A percentile compares a stretch with the other conserved stretches of the same genome.
These are phyloP conservation scores for Drosophila pseudotakahashii DNA, from an alignment of 2,888 invertebrate genomes.

Conservation along the genomic window DNA sequence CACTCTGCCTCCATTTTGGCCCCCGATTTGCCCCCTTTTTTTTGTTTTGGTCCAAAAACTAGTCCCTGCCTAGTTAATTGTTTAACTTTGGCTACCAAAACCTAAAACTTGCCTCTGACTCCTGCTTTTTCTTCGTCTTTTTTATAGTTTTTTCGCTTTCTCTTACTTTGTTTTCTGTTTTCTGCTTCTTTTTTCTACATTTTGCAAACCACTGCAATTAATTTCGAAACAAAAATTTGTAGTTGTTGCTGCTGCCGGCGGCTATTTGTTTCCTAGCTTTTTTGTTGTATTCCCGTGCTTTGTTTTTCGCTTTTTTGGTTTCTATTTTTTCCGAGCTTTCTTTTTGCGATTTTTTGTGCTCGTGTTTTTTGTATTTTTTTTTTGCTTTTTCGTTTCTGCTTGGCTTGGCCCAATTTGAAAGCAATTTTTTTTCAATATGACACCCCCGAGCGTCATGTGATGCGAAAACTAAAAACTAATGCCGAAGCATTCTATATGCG, in stretches of 20 bases:
- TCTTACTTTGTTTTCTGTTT: conserved; percentile 3
- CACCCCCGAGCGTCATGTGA: conserved; percentile 72
- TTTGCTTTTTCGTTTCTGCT: conserved; percentile 30
- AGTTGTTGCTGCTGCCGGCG: conserved; percentile 52
- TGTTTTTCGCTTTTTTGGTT: conserved; percentile 24
- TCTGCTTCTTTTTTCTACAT: conserved; percentile 1
- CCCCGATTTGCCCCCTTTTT: not conserved
- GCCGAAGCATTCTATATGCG: conserved; percentile 42
- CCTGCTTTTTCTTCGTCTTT: conserved; percentile 3
- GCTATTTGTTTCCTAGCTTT: conserved; percentile 62
- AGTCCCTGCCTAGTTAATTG: conserved; percentile 47
- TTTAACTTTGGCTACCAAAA: conserved; percentile 48
- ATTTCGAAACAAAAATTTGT: conserved; percentile 65
- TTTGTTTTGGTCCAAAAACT: conserved; percentile 12
- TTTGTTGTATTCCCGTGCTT: conserved; percentile 38
- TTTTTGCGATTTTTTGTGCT: conserved; percentile 7
- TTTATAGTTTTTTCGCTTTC: conserved; percentile 10
- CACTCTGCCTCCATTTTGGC: conserved; percentile 8
- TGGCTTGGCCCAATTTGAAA: conserved; percentile 71
- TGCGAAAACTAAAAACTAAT: conserved; percentile 75
- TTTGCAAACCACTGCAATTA: conserved; percentile 66
- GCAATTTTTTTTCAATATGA: conserved; percentile 76
- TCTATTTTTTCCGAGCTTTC: not conserved
- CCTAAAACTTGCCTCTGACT: conserved; percentile 38
- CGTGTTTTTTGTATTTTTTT: conserved; percentile 10